Conservation (phyloP, 2,888 invertebrate genomes). For the Achlya flavicornis region DNA sequence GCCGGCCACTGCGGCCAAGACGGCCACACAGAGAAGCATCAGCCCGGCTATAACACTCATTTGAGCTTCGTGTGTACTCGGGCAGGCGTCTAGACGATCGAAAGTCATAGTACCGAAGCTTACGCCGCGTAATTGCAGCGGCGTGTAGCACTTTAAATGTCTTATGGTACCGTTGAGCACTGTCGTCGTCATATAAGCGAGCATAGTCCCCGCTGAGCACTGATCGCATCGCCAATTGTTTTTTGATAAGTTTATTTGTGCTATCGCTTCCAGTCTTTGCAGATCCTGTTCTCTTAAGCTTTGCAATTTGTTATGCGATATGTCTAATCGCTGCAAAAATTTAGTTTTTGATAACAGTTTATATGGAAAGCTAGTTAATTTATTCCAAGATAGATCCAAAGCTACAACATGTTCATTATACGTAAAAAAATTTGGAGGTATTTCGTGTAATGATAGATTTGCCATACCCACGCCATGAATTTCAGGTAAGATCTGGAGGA, state of each 20-base stretch:
- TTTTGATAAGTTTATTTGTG: conserved; percentile 79
- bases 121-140: conserved; percentile 79
- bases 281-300: conserved; percentile 85
- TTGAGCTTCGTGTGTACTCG: conserved; percentile 80
- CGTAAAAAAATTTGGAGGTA: conserved; percentile 84
- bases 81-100: conserved; percentile 69
- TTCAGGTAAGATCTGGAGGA: conserved; percentile 83
- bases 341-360: conserved; percentile 83
- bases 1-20: conserved; percentile 81
- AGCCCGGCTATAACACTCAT: conserved; percentile 82
- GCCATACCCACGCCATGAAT: conserved; percentile 84
- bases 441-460: conserved; percentile 81
- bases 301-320: conserved; percentile 89
- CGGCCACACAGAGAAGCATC: conserved; percentile 69
- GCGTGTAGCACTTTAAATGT: conserved; percentile 84
- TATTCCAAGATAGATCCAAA: conserved; percentile 90
- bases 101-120: conserved; percentile 58
- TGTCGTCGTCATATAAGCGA: conserved; percentile 82
- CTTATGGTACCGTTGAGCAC: conserved; percentile 77
- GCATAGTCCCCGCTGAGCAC: conserved; percentile 84
- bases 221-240: conserved; percentile 89
- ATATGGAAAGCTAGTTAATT: conserved; percentile 83
- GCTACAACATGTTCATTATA: conserved; percentile 85
- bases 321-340: conserved; percentile 86
- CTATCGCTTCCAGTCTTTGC: conserved; percentile 83